phyloP scores from a whole-genome alignment of 2,113 vertebrate genomes.

The Egretta garzetta region DNA sequence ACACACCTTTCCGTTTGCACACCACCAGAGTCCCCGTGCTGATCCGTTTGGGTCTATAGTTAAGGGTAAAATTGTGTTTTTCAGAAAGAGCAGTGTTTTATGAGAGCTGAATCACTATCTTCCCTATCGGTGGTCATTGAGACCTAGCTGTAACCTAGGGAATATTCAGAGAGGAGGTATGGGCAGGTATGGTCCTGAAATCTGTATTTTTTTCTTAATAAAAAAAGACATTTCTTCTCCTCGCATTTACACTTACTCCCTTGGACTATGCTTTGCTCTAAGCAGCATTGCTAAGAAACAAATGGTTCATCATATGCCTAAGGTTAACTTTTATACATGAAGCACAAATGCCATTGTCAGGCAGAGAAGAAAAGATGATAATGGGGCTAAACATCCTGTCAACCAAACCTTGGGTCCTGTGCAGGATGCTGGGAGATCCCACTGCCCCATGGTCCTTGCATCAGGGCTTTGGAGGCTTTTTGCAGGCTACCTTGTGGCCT shows the following conservation, averaged over 20 bases:
- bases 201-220: not conserved
- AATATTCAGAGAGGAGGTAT: not conserved
- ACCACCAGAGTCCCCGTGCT: not conserved
- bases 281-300: not conserved
- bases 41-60: fast-evolving
- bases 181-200: not conserved
- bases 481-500: not conserved
- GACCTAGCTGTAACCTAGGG: not conserved
- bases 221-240: not conserved
- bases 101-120: not conserved
- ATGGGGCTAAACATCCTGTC: not conserved
- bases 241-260: not conserved
- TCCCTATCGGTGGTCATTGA: not conserved
- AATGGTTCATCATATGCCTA: not conserved
- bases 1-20: not conserved
- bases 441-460: not conserved
- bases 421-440: not conserved
- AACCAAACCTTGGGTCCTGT: not conserved
- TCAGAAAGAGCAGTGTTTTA: not conserved
- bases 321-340: not conserved
- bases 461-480: not conserved
- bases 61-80: not conserved
- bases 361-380: not conserved
- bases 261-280: not conserved
- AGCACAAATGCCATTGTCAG: not conserved